phyloP scores from a whole-genome alignment of 2,113 vertebrate species.

The Microcebus lehilahytsara region DNA sequence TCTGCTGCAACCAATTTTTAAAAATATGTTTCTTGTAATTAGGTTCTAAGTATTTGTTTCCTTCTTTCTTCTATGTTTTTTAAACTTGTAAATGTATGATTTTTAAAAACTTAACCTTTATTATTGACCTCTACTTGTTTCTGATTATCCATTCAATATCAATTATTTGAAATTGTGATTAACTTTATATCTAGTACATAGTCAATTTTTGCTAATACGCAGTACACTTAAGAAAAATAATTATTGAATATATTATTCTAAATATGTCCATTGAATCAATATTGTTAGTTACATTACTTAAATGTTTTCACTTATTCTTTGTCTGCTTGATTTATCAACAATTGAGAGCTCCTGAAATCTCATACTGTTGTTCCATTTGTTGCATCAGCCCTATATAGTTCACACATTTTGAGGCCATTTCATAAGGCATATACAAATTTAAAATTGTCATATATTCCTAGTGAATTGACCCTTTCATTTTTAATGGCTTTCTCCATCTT shows the following conservation, averaged over 20 bases:
- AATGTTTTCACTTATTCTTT: not conserved
- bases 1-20: not conserved
- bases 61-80: not conserved
- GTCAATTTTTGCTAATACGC: not conserved
- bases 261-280: not conserved
- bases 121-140: not conserved
- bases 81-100: not conserved
- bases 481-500: not conserved
- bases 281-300: not conserved
- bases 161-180: slow-evolving; percentile 15
- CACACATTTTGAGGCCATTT: not conserved
- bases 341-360: not conserved
- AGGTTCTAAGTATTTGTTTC: not conserved
- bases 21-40: not conserved
- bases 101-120: not conserved
- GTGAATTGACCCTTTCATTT: not conserved
- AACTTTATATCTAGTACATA: not conserved
- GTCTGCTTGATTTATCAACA: not conserved
- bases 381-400: not conserved
- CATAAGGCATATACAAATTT: not conserved
- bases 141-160: not conserved
- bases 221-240: not conserved
- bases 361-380: not conserved
- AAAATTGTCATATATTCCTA: not conserved
- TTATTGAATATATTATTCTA: not conserved